Base-by-base conservation (phyloP, 2,797 vertebrate genomes). In the Sebastes iracundus region DNA sequence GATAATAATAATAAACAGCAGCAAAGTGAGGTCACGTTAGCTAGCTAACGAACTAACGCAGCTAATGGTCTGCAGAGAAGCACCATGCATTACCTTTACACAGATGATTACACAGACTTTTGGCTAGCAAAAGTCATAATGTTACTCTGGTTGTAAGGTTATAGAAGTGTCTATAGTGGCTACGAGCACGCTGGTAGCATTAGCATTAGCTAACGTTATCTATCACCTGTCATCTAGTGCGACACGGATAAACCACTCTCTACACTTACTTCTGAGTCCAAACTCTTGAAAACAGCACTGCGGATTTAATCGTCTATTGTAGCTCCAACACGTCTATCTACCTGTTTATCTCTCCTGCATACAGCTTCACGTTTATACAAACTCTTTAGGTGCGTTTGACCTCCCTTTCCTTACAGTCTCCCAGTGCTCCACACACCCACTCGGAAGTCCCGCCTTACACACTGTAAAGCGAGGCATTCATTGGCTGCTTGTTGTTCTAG, bases 311-410 rank as follows among this genome's bases (percentile, higher is more conserved):
- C 0, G 1, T 62, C 20, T 58, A 53, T 3, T 22, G 2, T 6
- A 60, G 1, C 1, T 28, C 11, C 3, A 5, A 38, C 9, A 60
- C 20, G 46, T 12, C 4, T 4, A 2, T 69, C 23, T 49, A 87
- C 52, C 38, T 68, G 55, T 28, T 14, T 28, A 23, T 11, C 10
- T 33, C 14, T 25, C 1, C 42, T 2, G 4, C 14, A 60, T 18
- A 11, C 27, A 20, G 20, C 6, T 60, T 78, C 89, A 83, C 83
- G 85, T 74, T 91, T 75, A 53, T 5, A 16, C 28, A 64, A 83
- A 84, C 79, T 84, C 78, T 25, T 10, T 27, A 52, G 79, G 23
- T 1, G 23, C 7, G 59, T 92, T 93, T 95, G 94, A 95, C 94
- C 94, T 94, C 92, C 80, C 86, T 83, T 77, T 86, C 52, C 52